phyloP scores from a whole-genome alignment of 2,797 vertebrate genomes.

The Salmo trutta region DNA sequence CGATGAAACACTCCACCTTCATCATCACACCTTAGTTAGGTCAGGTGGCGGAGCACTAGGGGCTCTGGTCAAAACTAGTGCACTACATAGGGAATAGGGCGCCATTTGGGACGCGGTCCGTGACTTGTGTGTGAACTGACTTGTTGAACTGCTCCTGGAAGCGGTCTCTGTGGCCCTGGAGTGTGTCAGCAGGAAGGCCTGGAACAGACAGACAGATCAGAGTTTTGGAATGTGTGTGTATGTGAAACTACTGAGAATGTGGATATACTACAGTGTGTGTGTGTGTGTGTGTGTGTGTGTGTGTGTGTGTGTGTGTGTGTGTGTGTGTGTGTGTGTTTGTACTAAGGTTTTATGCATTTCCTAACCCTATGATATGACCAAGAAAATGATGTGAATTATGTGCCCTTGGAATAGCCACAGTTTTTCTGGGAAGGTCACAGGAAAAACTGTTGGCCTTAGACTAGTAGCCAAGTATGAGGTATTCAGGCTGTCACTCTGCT shows the following conservation, averaged over 20 bases:
- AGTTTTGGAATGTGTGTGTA: not conserved
- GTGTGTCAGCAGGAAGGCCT: slow-evolving; percentile 96
- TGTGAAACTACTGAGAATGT: not conserved
- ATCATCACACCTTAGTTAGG: not conserved
- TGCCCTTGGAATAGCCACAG: not conserved
- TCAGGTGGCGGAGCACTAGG: not conserved
- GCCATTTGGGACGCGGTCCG: slow-evolving; percentile 9
- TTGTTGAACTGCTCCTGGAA: slow-evolving; percentile 98
- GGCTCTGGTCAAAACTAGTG: too few relatives aligned
- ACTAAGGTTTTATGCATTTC: not conserved
- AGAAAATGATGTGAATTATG: not conserved
- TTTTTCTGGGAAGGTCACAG: not conserved
- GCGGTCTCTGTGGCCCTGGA: slow-evolving; percentile 96
- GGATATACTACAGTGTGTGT: slow-evolving; percentile 1
- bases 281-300: not conserved
- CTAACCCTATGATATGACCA: not conserved
- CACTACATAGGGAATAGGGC: not conserved
- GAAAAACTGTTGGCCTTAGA: not conserved
- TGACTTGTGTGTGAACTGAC: slow-evolving; percentile 69
- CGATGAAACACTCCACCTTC: slow-evolving; percentile 5
- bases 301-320: not conserved
- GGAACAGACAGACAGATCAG: slow-evolving; percentile 13
- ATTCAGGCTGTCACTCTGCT: not conserved
- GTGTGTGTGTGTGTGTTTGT: not conserved
- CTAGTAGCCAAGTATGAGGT: not conserved